Conservation (phyloP, 2,888 invertebrate species). For the Ophion costatus region DNA sequence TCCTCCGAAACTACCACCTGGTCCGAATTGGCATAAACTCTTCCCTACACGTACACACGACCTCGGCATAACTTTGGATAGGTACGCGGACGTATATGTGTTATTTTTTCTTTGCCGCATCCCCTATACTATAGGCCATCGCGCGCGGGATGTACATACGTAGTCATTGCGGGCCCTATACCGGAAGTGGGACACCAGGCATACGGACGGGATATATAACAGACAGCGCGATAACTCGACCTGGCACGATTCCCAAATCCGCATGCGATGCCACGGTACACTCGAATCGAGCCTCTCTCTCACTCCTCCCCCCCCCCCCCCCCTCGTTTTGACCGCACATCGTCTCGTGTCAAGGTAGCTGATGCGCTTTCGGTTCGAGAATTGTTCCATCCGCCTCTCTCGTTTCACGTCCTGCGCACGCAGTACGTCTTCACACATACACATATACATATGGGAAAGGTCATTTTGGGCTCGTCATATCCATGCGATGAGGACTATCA, state of each 20-base stretch:
- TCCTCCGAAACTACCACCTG: not conserved
- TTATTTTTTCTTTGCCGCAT: constrained; percentile 3
- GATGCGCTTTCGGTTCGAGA: constrained; percentile 55
- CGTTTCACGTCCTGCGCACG: not conserved
- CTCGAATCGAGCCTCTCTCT: constrained; percentile 44
- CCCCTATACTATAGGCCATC: not conserved
- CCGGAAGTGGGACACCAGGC: constrained; percentile 51
- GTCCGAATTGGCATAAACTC: constrained; percentile 5
- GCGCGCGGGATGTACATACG: constrained; percentile 19
- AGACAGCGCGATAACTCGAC: constrained; percentile 68
- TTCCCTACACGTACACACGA: not conserved
- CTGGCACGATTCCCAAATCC: constrained; percentile 72
- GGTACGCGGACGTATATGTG: not conserved
- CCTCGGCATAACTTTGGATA: not conserved
- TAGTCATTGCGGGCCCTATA: constrained; percentile 23
- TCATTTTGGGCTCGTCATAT: not conserved
- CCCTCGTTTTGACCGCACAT: constrained; percentile 56
- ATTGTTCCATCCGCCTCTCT: constrained; percentile 48
- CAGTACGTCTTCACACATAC: not conserved
- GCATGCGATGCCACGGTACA: constrained; percentile 53
- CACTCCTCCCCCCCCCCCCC: constrained; percentile 21
- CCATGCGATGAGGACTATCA: not conserved
- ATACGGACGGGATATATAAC: constrained; percentile 66
- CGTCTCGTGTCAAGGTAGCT: constrained; percentile 58
- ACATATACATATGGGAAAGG: not conserved